A percentile compares a stretch with the other conserved stretches of the same genome.
Evolutionary conservation across 2,888 invertebrate species (phyloP).

Genomic region (Stenichneumon culpator): DNA sequence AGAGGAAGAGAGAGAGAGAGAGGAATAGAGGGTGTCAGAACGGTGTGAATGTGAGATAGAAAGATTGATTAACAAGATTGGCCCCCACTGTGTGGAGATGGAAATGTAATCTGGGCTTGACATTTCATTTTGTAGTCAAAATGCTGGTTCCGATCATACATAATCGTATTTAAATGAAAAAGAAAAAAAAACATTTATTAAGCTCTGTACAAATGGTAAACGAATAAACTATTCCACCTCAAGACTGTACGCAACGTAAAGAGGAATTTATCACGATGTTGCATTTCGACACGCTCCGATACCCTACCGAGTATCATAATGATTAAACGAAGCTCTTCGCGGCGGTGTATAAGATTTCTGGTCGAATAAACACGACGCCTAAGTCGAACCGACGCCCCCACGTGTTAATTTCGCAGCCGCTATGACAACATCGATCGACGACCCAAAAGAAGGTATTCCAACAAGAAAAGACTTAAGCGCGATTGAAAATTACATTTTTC

Average conservation of each 20-base stretch:
- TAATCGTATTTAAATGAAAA: conserved; percentile 66
- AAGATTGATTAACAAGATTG: conserved; percentile 30
- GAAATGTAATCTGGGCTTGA: conserved; percentile 34
- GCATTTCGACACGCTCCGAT: conserved; percentile 20
- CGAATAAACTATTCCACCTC: conserved; percentile 71
- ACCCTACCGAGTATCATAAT: conserved; percentile 41
- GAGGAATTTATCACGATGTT: neutral
- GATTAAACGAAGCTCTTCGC: conserved; percentile 8
- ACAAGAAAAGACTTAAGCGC: neutral
- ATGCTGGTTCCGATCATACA: conserved; percentile 42
- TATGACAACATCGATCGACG: conserved; percentile 30
- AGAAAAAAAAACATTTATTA: conserved; percentile 59
- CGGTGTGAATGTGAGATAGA: conserved; percentile 31
- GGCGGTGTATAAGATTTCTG: conserved; percentile 31
- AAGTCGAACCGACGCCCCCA: conserved; percentile 26
- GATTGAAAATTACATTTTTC: neutral
- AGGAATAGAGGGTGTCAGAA: conserved; percentile 19
- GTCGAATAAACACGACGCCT: conserved; percentile 38
- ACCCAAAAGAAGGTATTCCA: neutral
- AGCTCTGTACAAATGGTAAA: conserved; percentile 74
- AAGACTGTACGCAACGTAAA: conserved; percentile 33
- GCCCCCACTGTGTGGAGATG: conserved; percentile 28
- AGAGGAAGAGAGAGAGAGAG: neutral
- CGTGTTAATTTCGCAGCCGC: conserved; percentile 3
- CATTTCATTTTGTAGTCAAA: conserved; percentile 45